Percentiles rank a stretch among this genome's conserved stretches.
phyloP scores from a whole-genome alignment of 2,797 vertebrate genomes.

The Silurus aristotelis region DNA sequence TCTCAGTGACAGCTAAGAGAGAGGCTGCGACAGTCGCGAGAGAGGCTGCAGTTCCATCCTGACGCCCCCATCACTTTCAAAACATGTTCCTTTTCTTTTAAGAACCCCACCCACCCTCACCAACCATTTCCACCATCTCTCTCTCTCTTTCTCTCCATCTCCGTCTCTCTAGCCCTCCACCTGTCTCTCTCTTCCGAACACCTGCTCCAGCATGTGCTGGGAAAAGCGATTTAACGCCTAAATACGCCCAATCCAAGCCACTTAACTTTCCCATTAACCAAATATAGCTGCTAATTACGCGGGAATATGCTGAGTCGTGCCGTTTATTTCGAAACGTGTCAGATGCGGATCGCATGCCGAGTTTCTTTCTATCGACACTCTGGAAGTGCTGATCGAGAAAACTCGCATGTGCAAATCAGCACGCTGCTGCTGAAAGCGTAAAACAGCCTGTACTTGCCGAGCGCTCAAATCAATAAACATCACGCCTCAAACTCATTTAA shows the following conservation, averaged over 20 bases:
- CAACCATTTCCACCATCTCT: slow-evolving; percentile 18
- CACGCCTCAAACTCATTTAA: background rate
- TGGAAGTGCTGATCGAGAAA: slow-evolving; percentile 10
- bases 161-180: slow-evolving; percentile 51
- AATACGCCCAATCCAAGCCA: background rate
- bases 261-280: slow-evolving; percentile 28
- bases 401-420: background rate
- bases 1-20: slow-evolving; percentile 69
- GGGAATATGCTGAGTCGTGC: background rate
- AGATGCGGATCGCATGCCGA: slow-evolving; percentile 50
- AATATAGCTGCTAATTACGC: background rate
- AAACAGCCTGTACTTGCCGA: background rate
- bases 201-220: slow-evolving; percentile 36
- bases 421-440: background rate
- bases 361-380: slow-evolving; percentile 48
- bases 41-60: slow-evolving; percentile 50
- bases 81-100: slow-evolving; percentile 72
- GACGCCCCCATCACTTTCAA: slow-evolving; percentile 75
- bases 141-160: slow-evolving; percentile 38
- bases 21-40: slow-evolving; percentile 69
- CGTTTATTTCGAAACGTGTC: background rate
- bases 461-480: background rate
- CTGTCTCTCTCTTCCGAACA: slow-evolving; percentile 39
- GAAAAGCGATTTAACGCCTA: slow-evolving; percentile 4
- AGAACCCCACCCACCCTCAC: slow-evolving; percentile 50